Evolutionary conservation across 2,888 invertebrate species (phyloP).

Genomic region (Pammene aurita): DNA sequence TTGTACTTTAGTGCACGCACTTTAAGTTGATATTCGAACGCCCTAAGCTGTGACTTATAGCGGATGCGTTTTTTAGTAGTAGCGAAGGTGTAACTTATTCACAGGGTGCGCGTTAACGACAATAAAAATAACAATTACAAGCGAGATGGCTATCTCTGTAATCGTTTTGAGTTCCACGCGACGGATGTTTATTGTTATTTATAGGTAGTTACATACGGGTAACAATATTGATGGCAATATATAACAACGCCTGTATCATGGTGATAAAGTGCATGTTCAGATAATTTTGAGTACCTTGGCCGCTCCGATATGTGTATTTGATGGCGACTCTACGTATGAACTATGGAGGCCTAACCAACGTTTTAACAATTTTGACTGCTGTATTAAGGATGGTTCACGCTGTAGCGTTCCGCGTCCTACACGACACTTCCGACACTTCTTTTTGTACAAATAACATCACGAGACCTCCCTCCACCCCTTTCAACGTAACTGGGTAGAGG

Average conservation of each 20-base stretch:
- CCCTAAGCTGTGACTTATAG: not conserved
- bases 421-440: not conserved
- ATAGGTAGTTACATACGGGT: slow-evolving; percentile 45
- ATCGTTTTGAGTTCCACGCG: slow-evolving; percentile 66
- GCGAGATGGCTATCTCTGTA: slow-evolving; percentile 67
- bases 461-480: no score
- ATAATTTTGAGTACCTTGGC: no score
- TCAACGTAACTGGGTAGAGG: no score
- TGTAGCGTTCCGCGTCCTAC: no score
- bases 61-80: not conserved
- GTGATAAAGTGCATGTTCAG: no score
- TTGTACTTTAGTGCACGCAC: not conserved
- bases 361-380: slow-evolving; percentile 1
- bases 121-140: slow-evolving; percentile 67
- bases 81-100: slow-evolving; percentile 59
- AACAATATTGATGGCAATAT: slow-evolving; percentile 10
- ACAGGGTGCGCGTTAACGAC: slow-evolving; percentile 66
- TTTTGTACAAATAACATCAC: no score
- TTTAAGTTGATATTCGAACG: slow-evolving; percentile 9
- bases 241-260: no score
- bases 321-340: slow-evolving; percentile 6
- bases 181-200: slow-evolving; percentile 51
- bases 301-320: no score
- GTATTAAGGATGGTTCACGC: no score
- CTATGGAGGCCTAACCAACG: not conserved